Conservation (phyloP, 2,113 vertebrate genomes). For the Spilogale gracilis region DNA sequence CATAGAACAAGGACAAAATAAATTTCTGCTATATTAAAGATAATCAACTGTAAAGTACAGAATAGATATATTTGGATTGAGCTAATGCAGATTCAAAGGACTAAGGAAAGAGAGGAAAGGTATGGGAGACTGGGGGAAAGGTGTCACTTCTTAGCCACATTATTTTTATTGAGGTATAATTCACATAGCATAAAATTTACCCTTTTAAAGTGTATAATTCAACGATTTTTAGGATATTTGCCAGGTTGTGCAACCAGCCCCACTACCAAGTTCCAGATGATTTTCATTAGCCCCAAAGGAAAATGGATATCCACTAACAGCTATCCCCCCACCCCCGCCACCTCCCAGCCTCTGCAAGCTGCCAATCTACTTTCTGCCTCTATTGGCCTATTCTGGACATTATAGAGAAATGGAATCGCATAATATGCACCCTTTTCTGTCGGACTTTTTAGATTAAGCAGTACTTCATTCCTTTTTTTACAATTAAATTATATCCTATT, state of each 20-base stretch:
- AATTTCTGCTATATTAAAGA: neutral
- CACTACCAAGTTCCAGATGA: neutral
- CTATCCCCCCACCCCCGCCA: no score
- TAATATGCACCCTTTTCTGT: neutral
- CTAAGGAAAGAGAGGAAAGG: neutral
- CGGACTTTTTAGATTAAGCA: neutral
- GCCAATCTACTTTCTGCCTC: neutral
- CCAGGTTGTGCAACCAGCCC: neutral
- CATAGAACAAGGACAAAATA: neutral
- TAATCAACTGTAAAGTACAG: neutral
- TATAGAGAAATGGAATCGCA: neutral
- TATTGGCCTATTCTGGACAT: neutral
- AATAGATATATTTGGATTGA: neutral
- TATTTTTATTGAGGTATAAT: neutral
- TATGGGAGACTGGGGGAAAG: neutral
- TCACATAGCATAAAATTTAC: neutral
- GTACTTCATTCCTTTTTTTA: neutral
- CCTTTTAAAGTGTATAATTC: neutral
- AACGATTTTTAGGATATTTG: neutral
- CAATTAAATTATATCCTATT: neutral
- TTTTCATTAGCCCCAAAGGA: neutral
- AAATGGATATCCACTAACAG: fast-evolving
- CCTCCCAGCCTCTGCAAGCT: neutral
- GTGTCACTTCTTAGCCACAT: neutral
- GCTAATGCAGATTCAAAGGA: neutral